Conservation (phyloP, 2,888 invertebrate genomes). For the Drosophila diplacantha region DNA sequence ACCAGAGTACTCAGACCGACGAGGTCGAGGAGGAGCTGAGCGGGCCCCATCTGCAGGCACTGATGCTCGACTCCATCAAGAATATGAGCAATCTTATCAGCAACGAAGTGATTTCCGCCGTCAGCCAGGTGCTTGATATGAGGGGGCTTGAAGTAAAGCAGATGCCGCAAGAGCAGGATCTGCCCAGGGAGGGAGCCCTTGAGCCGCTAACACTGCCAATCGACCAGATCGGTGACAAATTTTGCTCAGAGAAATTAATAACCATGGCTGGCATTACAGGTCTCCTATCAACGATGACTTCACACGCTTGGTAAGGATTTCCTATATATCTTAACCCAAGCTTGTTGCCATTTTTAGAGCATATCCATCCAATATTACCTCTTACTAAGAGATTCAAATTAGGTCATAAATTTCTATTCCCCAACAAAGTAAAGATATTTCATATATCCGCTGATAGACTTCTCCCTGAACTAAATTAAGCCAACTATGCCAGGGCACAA, state of each 20-base stretch:
- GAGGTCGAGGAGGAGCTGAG: constrained; percentile 10
- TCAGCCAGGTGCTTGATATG: constrained; percentile 42
- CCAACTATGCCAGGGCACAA: neutral
- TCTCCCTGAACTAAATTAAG: neutral
- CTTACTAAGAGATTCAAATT: neutral
- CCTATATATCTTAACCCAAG: neutral
- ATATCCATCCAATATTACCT: too few species aligned
- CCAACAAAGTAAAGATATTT: neutral
- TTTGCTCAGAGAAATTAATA: neutral
- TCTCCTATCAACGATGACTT: neutral
- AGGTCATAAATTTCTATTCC: neutral
- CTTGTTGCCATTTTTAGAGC: neutral
- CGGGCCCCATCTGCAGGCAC: constrained; percentile 7
- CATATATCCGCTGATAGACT: neutral
- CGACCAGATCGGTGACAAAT: neutral
- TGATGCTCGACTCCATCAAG: constrained; percentile 28
- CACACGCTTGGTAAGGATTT: neutral
- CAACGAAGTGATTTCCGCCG: constrained; percentile 18
- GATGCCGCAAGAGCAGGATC: constrained; percentile 1
- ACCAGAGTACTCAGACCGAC: constrained; percentile 39
- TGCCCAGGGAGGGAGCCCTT: constrained; percentile 5
- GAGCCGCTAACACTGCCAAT: constrained; percentile 2
- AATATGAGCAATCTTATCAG: constrained; percentile 29
- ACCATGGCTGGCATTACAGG: neutral
- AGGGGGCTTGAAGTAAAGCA: constrained; percentile 19